Base-by-base conservation (phyloP, 2,888 invertebrate genomes). In the Chouioia cunea region DNA sequence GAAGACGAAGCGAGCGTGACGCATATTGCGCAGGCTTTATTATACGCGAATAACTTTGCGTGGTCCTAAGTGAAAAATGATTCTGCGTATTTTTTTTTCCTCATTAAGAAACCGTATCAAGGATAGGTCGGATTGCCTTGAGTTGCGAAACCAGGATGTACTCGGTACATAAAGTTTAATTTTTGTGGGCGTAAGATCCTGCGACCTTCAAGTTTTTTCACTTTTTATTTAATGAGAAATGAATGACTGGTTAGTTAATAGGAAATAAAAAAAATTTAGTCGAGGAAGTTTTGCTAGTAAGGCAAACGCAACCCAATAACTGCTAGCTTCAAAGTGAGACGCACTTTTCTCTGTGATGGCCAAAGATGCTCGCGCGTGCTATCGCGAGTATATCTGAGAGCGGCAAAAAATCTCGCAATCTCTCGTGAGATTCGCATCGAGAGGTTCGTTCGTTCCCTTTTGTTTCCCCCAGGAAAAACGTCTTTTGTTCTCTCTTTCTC, bases 371-470 rank as follows among this genome's bases (percentile, higher is more conserved):
- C 44, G 52, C 71, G 58, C 52, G 65, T 59, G 57, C 56, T 68
- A 71, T 70, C 56, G 63, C 23, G 36, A 36, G 36, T 48, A 71
- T 74, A 72, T 75, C 71, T 48, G 36, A 18, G 22, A 47, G 48
- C 46, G 48, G 47, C 22, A 67, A 67, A 72, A 71, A 73, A 71
- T 48, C 71, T 65, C 73, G 68, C 69, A 71, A 71, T 74, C 69
- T 72, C 71, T 53, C 57, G 53, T 23, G 62, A 77, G 76, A 77
- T 75, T 74, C 72, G 76, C 73, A 74, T 72, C 77, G 74, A 70
- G 68, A 62, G 71, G 73, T 46, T 54, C 60, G 63, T 59, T 54
- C 68, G 43, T 62, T 67, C 52, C 48, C 48, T 70, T 74, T 70
- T 70, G 62, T 71, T 52, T 59, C 6, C 10, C 36, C 36, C 48